Conservation (phyloP, 2,888 invertebrate species). For the Rhamnusium bicolor region DNA sequence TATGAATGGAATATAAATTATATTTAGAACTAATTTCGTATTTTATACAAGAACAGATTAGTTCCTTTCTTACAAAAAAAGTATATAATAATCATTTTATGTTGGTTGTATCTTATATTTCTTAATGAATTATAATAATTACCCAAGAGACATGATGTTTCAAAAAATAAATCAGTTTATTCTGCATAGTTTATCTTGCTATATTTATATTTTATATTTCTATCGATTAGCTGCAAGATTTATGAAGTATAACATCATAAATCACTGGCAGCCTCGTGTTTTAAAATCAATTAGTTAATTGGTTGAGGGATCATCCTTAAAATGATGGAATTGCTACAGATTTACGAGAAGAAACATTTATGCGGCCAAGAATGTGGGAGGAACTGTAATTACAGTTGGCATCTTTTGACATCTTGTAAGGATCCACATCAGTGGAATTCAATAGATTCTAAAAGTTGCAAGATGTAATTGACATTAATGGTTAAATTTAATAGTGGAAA, state of each 20-base stretch:
- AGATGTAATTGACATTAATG: slow-evolving; percentile 6
- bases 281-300: slow-evolving; percentile 42
- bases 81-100: no score
- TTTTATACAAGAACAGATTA: no score
- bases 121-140: no score
- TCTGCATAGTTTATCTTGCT: no score
- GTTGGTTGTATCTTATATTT: no score
- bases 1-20: no score
- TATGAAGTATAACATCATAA: slow-evolving; percentile 29
- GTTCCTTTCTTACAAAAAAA: no score
- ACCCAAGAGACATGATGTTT: no score
- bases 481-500: not conserved
- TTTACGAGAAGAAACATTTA: not conserved
- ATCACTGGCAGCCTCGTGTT: slow-evolving; percentile 31
- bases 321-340: slow-evolving; percentile 2
- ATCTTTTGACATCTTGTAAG: slow-evolving; percentile 23
- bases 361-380: not conserved
- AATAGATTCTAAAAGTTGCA: slow-evolving; percentile 6
- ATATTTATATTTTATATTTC: no score
- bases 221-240: not conserved
- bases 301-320: slow-evolving; percentile 21
- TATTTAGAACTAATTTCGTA: no score
- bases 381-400: slow-evolving; percentile 33
- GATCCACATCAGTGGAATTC: slow-evolving; percentile 1
- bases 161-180: no score